phyloP scores from a whole-genome alignment of 2,113 vertebrate species.

The Xiphias gladius region DNA sequence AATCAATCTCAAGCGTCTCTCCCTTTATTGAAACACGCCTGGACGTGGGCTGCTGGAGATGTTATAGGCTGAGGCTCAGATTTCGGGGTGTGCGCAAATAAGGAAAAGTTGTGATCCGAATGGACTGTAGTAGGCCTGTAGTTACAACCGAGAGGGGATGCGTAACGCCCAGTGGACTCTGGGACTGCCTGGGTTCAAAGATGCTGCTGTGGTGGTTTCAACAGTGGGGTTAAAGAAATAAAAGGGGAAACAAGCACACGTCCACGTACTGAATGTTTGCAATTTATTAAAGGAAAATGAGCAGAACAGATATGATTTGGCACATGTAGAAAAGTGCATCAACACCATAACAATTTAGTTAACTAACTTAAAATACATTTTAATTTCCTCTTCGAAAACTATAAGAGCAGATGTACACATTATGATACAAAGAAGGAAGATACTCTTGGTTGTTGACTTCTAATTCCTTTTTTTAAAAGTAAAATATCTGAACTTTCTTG shows the following conservation, averaged over 20 bases:
- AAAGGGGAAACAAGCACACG: neutral
- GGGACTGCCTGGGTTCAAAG: constrained; percentile 2
- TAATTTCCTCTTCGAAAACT: neutral
- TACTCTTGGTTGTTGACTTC: neutral
- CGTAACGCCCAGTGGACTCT: constrained; percentile 22
- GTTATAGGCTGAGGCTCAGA: constrained; percentile 60
- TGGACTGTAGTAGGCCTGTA: constrained; percentile 36
- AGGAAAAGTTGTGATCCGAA: constrained; percentile 28
- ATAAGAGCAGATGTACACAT: neutral
- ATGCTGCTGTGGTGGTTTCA: neutral
- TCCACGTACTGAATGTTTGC: neutral
- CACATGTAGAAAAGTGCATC: constrained; percentile 70
- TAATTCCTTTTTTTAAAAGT: neutral
- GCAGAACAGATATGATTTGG: constrained; percentile 66
- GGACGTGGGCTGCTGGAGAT: constrained; percentile 59
- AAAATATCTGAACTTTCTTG: constrained; percentile 21
- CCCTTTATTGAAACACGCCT: constrained; percentile 62
- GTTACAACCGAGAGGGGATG: constrained; percentile 46
- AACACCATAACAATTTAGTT: constrained; percentile 35
- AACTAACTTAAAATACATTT: constrained; percentile 23
- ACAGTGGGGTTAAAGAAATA: neutral
- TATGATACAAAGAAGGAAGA: constrained; percentile 24
- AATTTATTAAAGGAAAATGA: constrained; percentile 61
- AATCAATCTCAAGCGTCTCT: constrained; percentile 73
- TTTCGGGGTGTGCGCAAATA: constrained; percentile 45